Conservation (phyloP, 2,797 vertebrate genomes). For the Cirrhinus molitorella region DNA sequence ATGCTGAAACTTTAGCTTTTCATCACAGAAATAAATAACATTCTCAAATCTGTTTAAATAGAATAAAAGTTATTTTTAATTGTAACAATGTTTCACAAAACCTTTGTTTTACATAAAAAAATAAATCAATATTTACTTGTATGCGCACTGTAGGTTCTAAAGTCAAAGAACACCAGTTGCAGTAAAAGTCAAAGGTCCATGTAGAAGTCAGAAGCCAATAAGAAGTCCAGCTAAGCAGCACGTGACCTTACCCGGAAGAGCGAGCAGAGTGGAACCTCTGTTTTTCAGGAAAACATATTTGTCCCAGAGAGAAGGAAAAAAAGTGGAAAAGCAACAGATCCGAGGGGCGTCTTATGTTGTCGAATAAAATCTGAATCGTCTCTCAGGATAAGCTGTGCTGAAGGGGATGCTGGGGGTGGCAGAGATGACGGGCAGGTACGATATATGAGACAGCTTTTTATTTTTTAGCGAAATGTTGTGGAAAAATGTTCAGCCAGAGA, state of each 20-base stretch:
- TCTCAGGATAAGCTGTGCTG: constrained; percentile 29
- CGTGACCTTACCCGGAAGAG: constrained; percentile 12
- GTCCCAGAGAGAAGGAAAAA: background rate
- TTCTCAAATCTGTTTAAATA: too few species aligned
- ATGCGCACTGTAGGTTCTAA: too few species aligned
- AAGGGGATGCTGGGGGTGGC: constrained; percentile 79
- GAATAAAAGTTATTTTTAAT: too few species aligned
- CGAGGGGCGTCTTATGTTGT: constrained; percentile 21
- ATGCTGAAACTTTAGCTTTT: too few species aligned
- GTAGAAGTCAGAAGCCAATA: background rate
- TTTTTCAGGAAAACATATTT: background rate
- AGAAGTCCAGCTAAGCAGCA: background rate
- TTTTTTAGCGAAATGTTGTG: background rate
- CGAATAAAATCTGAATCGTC: constrained; percentile 29
- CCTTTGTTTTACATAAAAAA: too few species aligned
- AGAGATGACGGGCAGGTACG: constrained; percentile 82
- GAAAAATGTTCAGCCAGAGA: background rate
- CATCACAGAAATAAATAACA: too few species aligned
- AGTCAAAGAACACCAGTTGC: too few species aligned
- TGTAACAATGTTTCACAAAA: too few species aligned
- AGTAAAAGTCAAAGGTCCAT: background rate
- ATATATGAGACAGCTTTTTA: background rate
- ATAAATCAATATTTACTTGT: too few species aligned
- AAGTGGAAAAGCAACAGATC: constrained; percentile 34
- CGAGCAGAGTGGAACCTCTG: background rate